Evolutionary conservation across 2,888 invertebrate genomes (phyloP), one percentile per base, ranked within the genome.

Genomic region (Epinotia brunnichana): DNA sequence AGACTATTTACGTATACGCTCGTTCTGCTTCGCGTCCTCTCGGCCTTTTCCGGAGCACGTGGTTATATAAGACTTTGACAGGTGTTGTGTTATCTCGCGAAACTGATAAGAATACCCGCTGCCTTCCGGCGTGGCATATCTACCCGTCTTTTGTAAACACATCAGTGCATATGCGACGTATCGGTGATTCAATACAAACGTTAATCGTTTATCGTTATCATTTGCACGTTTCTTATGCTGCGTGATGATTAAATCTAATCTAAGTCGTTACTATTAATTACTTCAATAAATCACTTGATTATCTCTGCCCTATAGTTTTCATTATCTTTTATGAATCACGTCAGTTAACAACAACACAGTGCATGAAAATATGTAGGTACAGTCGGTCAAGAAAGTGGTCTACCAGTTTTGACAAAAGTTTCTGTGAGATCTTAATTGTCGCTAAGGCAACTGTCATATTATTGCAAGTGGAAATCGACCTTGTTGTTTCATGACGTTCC

Each of bases 1-100:
- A 81, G 86, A 90, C 89, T 91, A 92, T 91, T 91, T 91, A 86
- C 84, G 89, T 89, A 85, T 84, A 77, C 78, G 82, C 78, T 87
- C 87, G 88, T 81, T 77, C 74, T 76, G 75, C 80, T 83, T 83
- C 88, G 89, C 44, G 57, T 53, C 76, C 74, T 75, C 79, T 90
- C 90, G 91, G 82, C 70, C 72, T 75, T 84, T 80, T 84, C 81
- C 91, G 90, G 84, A 81, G 83, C 91, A 91, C 91, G 89, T 91
- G 92, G 87, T 83, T 73, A 41, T 68, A 15, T 51, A 76, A 76
- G 74, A 74, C 72, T 79, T 82, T 87, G 86, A 87, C 86, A 90
- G 85, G 82, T 88, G 82, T 80, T 88, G 82, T 80, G 73, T 73
- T 69, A 74, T 75, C 73, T 70, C 44, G 62, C 62, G 48, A 68